A percentile compares a stretch with the other conserved stretches of the same genome.
Conservation (phyloP, 2,888 invertebrate species). For the Perdita meconis region DNA sequence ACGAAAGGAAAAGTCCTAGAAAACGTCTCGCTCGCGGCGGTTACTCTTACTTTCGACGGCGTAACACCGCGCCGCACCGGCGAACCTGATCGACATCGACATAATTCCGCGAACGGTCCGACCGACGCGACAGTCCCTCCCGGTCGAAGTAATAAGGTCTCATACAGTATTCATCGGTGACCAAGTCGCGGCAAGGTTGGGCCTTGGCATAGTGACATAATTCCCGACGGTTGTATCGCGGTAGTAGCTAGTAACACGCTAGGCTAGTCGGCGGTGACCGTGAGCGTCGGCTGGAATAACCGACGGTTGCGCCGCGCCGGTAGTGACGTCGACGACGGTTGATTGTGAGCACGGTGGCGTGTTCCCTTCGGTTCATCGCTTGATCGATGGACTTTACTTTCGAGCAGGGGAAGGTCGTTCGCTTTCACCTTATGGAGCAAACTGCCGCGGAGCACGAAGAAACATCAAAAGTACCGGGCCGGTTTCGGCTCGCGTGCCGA, state of each 20-base stretch:
- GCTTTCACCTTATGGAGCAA: conserved; percentile 55
- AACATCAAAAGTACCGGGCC: conserved; percentile 51
- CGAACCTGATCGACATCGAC: background rate
- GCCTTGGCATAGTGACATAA: conserved; percentile 77
- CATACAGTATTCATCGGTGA: conserved; percentile 76
- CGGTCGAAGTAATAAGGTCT: conserved; percentile 73
- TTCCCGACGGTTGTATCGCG: conserved; percentile 47
- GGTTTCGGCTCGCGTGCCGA: conserved; percentile 33
- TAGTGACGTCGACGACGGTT: conserved; percentile 24
- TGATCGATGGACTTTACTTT: conserved; percentile 62
- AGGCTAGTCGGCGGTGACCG: conserved; percentile 44
- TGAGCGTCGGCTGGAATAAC: conserved; percentile 50
- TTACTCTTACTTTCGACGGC: conserved; percentile 22
- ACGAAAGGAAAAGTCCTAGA: too few relatives aligned
- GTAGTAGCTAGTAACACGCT: conserved; percentile 59
- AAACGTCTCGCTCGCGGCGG: background rate
- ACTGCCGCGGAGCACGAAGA: conserved; percentile 57
- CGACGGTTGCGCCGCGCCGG: conserved; percentile 9
- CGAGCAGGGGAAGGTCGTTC: conserved; percentile 58
- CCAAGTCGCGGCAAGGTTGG: conserved; percentile 73
- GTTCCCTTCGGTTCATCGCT: conserved; percentile 60
- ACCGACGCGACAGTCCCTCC: conserved; percentile 33
- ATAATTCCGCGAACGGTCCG: conserved; percentile 3
- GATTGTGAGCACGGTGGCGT: conserved; percentile 52
- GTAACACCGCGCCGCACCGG: too few relatives aligned